A percentile compares a stretch with the other conserved stretches of the same genome.
These are phyloP conservation scores for Synergus gifuensis DNA, from an alignment of 2,888 invertebrate species.

Conservation along the genomic window DNA sequence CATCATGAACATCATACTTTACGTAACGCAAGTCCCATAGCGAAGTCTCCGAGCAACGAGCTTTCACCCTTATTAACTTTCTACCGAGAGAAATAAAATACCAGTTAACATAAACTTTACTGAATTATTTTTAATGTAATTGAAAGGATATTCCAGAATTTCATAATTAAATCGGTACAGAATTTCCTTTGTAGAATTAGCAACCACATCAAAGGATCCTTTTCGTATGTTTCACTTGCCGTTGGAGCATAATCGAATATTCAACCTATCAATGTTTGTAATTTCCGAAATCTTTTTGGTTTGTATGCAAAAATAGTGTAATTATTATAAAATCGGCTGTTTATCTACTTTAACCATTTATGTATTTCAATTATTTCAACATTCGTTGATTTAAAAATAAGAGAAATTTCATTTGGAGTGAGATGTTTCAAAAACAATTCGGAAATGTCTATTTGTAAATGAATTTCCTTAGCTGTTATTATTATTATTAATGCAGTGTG, in stretches of 20 bases:
- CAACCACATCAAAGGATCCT: neutral
- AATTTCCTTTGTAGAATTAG: neutral
- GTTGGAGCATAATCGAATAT: neutral
- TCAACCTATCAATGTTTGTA: neutral
- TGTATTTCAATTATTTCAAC: no score
- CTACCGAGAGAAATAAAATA: neutral
- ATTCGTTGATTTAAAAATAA: no score
- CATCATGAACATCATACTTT: neutral
- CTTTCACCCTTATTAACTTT: slow-evolving; percentile 19
- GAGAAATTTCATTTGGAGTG: neutral
- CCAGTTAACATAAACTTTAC: neutral
- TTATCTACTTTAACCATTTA: no score
- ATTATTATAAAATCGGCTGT: neutral
- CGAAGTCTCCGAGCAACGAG: neutral
- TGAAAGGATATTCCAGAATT: neutral
- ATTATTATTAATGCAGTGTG: neutral
- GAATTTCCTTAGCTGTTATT: neutral
- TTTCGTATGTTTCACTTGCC: neutral
- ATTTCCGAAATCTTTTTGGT: neutral
- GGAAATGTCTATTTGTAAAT: slow-evolving; percentile 5
- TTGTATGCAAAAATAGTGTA: neutral
- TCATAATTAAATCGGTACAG: neutral
- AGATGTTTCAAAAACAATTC: neutral
- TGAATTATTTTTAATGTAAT: slow-evolving; percentile 3
- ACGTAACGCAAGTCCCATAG: neutral